Percentiles rank a stretch among this genome's conserved stretches.
Conservation (phyloP, 2,113 vertebrate genomes). For the Tragulus kanchil region DNA sequence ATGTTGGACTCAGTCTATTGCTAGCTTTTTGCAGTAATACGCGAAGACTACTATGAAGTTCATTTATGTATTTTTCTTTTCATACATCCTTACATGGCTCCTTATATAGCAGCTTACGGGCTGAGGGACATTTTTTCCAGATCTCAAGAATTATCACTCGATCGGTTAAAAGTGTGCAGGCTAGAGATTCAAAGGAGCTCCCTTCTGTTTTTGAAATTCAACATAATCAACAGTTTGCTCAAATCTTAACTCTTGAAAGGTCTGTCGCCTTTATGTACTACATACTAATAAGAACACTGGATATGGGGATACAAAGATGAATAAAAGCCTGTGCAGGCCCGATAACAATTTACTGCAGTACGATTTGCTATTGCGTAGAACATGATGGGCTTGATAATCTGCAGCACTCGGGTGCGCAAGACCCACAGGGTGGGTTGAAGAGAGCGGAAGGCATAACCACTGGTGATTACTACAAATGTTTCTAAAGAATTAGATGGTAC, state of each 20-base stretch:
- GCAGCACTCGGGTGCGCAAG: background rate
- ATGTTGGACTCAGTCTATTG: background rate
- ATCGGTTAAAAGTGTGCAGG: background rate
- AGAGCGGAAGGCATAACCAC: background rate
- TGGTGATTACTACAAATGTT: background rate
- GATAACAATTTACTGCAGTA: background rate
- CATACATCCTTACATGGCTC: background rate
- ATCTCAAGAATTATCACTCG: background rate
- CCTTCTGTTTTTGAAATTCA: slow-evolving; percentile 5
- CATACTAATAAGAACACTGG: background rate
- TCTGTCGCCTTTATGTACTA: background rate
- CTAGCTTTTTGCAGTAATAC: background rate
- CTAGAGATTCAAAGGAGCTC: background rate
- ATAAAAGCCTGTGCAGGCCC: background rate
- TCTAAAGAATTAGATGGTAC: background rate
- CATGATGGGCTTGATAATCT: background rate
- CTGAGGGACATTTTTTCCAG: background rate
- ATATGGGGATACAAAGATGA: background rate
- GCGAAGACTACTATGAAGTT: background rate
- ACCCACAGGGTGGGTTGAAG: background rate
- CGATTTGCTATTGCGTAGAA: background rate
- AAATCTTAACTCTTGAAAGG: background rate
- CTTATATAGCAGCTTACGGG: background rate
- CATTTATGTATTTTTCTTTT: background rate
- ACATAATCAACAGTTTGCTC: background rate